Percentiles rank a stretch among this genome's conserved stretches.
phyloP scores from a whole-genome alignment of 2,113 vertebrate genomes.

The Menidia beryllina region DNA sequence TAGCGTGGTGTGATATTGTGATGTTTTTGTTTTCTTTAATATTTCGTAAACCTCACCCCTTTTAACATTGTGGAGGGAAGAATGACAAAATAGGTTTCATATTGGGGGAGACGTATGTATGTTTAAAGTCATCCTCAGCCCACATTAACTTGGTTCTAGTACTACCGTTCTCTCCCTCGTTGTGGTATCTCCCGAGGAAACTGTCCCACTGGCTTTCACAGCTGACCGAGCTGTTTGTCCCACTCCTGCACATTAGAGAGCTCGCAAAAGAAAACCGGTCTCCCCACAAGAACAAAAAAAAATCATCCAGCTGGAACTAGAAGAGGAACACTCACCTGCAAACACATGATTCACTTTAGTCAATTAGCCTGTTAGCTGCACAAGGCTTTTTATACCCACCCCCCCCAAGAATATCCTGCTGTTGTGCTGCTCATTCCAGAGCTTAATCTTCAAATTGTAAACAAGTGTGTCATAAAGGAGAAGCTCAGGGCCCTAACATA shows the following conservation, averaged over 20 bases:
- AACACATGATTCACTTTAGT: slow-evolving; percentile 71
- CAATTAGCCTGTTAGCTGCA: slow-evolving; percentile 57
- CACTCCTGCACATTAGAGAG: slow-evolving; percentile 28
- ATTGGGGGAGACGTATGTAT: slow-evolving; percentile 6
- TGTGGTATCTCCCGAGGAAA: slow-evolving; percentile 52
- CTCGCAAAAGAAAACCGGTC: slow-evolving; percentile 33
- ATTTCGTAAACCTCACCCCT: slow-evolving; percentile 13
- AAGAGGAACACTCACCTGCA: slow-evolving; percentile 50
- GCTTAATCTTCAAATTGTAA: slow-evolving; percentile 58
- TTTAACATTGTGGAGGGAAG: background rate
- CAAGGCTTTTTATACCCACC: slow-evolving; percentile 53
- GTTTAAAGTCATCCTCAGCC: slow-evolving; percentile 46
- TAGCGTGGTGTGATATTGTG: slow-evolving; percentile 14
- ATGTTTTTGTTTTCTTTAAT: slow-evolving; percentile 4
- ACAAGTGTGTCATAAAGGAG: slow-evolving; percentile 44
- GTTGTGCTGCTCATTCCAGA: slow-evolving; percentile 56
- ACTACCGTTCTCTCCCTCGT: slow-evolving; percentile 13
- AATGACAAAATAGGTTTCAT: slow-evolving; percentile 11
- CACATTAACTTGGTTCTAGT: slow-evolving; percentile 4
- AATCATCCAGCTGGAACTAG: slow-evolving; percentile 63
- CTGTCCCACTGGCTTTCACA: slow-evolving; percentile 58
- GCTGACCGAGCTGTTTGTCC: slow-evolving; percentile 61
- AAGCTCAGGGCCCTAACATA: slow-evolving; percentile 13
- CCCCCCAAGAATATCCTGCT: slow-evolving; percentile 35
- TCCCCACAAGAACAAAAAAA: slow-evolving; percentile 48